Percentiles rank a stretch among this genome's conserved stretches.
phyloP scores from a whole-genome alignment of 2,797 vertebrate species.

The Dendrocincla fuliginosa region DNA sequence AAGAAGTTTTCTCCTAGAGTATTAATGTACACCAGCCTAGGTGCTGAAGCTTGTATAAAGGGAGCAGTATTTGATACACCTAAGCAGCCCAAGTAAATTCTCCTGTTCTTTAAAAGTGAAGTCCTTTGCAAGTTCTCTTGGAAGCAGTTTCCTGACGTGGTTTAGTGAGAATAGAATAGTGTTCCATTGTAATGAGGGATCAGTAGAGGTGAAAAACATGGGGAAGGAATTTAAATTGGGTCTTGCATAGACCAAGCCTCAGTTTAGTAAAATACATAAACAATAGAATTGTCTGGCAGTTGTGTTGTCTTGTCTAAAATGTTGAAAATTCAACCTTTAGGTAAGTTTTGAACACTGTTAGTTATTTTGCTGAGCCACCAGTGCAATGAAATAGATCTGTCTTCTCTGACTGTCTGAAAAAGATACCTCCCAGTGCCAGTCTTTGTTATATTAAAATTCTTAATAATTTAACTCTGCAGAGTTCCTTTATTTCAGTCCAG shows the following conservation, averaged over 20 bases:
- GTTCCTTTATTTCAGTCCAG: background rate
- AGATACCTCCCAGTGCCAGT: background rate
- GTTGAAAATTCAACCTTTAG: background rate
- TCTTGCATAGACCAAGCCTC: background rate
- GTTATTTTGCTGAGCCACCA: background rate
- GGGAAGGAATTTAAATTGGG: background rate
- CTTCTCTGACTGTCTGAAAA: background rate
- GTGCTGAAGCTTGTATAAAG: background rate
- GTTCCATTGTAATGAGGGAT: background rate
- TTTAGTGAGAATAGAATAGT: background rate
- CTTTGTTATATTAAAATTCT: background rate
- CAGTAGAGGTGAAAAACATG: background rate
- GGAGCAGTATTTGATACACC: background rate
- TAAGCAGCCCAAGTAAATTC: background rate
- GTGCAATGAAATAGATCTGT: background rate
- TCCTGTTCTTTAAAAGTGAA: background rate
- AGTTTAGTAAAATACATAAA: background rate
- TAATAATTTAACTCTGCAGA: background rate
- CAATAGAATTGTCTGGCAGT: background rate
- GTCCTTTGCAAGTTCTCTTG: background rate
- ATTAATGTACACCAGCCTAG: background rate
- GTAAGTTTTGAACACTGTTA: background rate
- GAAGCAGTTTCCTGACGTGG: background rate
- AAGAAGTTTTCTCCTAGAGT: background rate
- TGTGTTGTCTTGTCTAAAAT: background rate